These are phyloP conservation scores for Myanophis thanlyinensis DNA, from an alignment of 2,113 vertebrate species.

Conservation along the genomic window DNA sequence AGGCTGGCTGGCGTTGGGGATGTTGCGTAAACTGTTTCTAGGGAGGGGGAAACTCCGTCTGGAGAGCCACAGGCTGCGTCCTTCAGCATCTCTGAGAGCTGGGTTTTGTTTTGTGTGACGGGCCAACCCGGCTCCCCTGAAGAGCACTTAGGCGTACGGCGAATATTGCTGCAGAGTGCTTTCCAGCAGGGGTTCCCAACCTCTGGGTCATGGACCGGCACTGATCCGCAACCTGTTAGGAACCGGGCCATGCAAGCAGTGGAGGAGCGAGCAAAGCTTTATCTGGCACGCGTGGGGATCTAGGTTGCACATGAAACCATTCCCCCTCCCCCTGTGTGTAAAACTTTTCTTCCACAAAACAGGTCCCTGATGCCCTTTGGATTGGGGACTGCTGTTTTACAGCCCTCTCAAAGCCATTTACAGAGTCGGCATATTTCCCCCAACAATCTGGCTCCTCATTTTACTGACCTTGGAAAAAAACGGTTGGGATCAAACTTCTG, in stretches of 20 bases:
- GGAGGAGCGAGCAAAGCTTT: too few relatives aligned
- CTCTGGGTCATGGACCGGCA: not conserved
- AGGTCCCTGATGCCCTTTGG: not conserved
- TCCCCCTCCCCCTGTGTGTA: too few relatives aligned
- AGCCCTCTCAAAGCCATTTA: not conserved
- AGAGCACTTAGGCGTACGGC: not conserved
- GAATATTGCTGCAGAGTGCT: not conserved
- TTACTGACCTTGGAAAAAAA: not conserved
- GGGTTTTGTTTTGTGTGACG: not conserved
- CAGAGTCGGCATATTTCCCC: not conserved
- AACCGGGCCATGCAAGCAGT: not conserved
- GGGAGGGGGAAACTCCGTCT: not conserved
- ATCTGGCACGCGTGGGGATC: not conserved
- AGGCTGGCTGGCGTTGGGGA: not conserved
- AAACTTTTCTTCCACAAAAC: not conserved
- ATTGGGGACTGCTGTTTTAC: not conserved
- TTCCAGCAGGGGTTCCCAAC: not conserved
- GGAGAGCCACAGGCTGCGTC: not conserved
- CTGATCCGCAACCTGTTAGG: not conserved
- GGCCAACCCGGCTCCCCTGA: not conserved
- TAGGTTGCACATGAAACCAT: not conserved
- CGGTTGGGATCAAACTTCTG: not conserved
- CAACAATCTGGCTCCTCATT: not conserved
- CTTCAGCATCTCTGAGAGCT: not conserved
- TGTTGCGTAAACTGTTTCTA: not conserved